These are phyloP conservation scores for Melipona beecheii DNA, from an alignment of 2,888 invertebrate species.

Conservation along the genomic window DNA sequence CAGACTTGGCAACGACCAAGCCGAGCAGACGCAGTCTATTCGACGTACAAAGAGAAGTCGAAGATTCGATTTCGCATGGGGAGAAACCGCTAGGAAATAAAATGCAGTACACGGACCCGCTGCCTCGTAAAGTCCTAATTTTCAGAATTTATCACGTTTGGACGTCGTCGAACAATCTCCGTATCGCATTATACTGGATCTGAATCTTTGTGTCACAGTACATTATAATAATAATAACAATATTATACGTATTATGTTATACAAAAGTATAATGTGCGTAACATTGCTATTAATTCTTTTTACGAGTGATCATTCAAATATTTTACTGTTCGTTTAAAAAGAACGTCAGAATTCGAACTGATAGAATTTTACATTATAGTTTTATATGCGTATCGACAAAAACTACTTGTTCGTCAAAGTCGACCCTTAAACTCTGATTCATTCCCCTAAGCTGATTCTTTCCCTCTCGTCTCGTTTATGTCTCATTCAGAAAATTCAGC, in stretches of 20 bases:
- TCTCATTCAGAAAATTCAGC: not conserved
- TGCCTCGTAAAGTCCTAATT: not conserved
- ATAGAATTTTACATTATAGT: not conserved
- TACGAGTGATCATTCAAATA: not conserved
- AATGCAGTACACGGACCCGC: not conserved
- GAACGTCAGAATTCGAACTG: not conserved
- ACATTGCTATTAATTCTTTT: too few species aligned
- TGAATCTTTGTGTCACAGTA: too few species aligned
- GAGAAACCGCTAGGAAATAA: not conserved
- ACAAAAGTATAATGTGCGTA: too few species aligned
- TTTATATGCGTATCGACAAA: not conserved
- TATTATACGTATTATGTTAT: too few species aligned
- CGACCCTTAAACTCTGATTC: not conserved
- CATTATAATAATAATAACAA: too few species aligned
- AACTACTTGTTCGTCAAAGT: not conserved
- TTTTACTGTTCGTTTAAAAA: not conserved
- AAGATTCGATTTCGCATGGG: constrained; percentile 2
- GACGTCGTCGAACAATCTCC: not conserved
- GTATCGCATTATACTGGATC: too few species aligned
- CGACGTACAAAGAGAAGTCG: constrained; percentile 4
- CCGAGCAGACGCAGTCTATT: not conserved
- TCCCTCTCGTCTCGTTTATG: not conserved
- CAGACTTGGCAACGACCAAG: constrained; percentile 24
- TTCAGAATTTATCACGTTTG: not conserved
- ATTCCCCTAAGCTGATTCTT: not conserved